Evolutionary conservation across 64 coral and sea anemone species (phyloP).

Genomic region (Porites australiensis): DNA sequence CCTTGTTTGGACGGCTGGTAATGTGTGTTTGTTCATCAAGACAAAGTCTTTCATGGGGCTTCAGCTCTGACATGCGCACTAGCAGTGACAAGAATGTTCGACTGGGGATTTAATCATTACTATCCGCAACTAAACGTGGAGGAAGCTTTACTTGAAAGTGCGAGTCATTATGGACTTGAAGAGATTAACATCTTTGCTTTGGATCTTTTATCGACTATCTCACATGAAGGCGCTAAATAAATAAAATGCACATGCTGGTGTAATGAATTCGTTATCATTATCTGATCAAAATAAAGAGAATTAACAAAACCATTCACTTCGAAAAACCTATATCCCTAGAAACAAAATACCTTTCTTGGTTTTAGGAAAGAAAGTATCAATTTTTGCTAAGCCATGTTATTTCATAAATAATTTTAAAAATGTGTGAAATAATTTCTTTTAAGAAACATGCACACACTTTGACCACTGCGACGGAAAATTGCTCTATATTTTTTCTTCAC

Average conservation of each 20-base stretch:
- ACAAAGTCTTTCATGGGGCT: neutral
- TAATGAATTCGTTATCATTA: slow-evolving; percentile 14
- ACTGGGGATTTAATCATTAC: slow-evolving; percentile 17
- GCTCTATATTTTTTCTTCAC: neutral
- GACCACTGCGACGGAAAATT: too few relatives aligned
- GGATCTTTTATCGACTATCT: neutral
- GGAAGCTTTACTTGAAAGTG: neutral
- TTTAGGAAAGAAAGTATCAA: neutral
- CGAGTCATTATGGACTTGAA: neutral
- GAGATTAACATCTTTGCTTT: neutral
- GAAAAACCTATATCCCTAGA: neutral
- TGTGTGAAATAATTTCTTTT: too few relatives aligned
- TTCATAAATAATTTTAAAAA: too few relatives aligned
- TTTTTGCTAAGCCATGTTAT: too few relatives aligned
- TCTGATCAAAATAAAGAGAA: neutral
- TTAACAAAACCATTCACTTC: neutral
- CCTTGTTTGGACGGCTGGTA: neutral
- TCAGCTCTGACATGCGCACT: slow-evolving; percentile 1
- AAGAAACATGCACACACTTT: too few relatives aligned
- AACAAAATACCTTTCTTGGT: neutral
- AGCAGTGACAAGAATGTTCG: neutral
- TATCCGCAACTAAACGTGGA: neutral
- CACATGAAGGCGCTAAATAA: slow-evolving; percentile 15
- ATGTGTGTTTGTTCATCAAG: slow-evolving; percentile 18
- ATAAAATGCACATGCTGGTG: slow-evolving; percentile 9